A percentile compares a stretch with the other conserved stretches of the same genome.
phyloP scores from a whole-genome alignment of 2,888 invertebrate genomes.

The Xylocampa areola region DNA sequence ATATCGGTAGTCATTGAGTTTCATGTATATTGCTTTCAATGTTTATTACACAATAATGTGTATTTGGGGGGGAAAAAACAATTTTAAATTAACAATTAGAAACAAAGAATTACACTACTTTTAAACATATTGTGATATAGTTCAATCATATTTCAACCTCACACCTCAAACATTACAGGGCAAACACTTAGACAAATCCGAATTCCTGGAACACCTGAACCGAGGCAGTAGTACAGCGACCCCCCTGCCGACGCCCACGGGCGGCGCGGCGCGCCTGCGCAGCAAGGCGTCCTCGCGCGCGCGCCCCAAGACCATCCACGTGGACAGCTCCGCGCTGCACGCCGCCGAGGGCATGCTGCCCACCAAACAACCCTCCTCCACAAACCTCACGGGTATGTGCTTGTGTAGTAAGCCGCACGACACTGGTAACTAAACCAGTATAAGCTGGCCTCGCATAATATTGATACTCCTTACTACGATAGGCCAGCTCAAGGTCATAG shows the following conservation, averaged over 20 bases:
- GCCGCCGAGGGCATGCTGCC: conserved; percentile 93
- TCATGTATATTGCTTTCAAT: too few relatives aligned
- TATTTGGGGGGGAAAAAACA: too few relatives aligned
- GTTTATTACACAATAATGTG: too few relatives aligned
- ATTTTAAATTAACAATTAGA: too few relatives aligned
- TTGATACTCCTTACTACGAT: too few relatives aligned
- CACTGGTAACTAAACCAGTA: too few relatives aligned
- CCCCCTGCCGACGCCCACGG: conserved; percentile 27
- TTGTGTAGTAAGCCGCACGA: too few relatives aligned
- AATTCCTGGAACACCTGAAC: conserved; percentile 80
- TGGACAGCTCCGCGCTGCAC: conserved; percentile 94
- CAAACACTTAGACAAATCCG: conserved; percentile 93
- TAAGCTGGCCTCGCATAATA: too few relatives aligned
- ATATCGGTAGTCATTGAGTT: too few relatives aligned
- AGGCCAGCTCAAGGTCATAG: too few relatives aligned
- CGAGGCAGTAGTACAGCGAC: conserved; percentile 60
- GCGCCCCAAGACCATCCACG: conserved; percentile 97
- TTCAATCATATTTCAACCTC: neutral
- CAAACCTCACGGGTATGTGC: conserved; percentile 94
- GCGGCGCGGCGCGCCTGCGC: conserved; percentile 61
- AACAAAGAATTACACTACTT: too few relatives aligned
- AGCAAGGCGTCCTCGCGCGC: conserved; percentile 91
- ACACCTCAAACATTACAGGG: conserved; percentile 87
- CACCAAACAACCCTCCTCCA: conserved; percentile 94
- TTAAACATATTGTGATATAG: too few relatives aligned